Base-by-base conservation (phyloP, 1,140 invertebrate genomes). In the Delia radicum region DNA sequence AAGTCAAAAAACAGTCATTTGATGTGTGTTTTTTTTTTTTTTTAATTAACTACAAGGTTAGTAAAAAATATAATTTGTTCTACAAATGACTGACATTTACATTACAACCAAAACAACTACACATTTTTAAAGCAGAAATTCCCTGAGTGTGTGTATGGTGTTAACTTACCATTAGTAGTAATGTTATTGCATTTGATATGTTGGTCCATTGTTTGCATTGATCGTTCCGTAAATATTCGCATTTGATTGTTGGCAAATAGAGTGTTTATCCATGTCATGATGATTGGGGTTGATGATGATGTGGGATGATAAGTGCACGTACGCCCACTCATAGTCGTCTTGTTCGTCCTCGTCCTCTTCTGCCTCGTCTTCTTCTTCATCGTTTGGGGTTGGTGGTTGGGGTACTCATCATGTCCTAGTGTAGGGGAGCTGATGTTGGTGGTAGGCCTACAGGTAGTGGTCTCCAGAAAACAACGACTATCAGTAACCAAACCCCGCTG, bases 401-500 rank as follows among this genome's bases (percentile, higher is more conserved):
- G 18, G 65, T 69, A 29, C 29, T 69, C 29, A n/a, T n/a, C n/a
- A 37, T 10, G 31, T 69, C 65, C 65, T 37, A 33, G 29, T 18
- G n/a, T 18, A 18, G 10, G 29, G 65, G 65, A 69, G 65, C 29
- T 55, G 48, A n/a, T n/a, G n/a, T 21, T 55, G 48, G 18, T 55
- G 61, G 3, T 37, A 75, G 33, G 28, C 62, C 67, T 75, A 75
- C 67, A 72, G 46, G 67, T 75, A 75, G 69, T 73, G 71, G 48
- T 73, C 71, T 76, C 75, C 75, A 76, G 75, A 55, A 74, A 76
- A 85, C 74, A 81, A 31, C 46, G 76, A 82, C 83, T 85, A 83
- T 86, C 82, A 86, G 80, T 86, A 86, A 80, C 84, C 84, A 76
- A 85, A 86, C 80, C 84, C 84, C 76, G 84, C 79, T 71, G 82